Evolutionary conservation across 35 echinoderm and acorn worm genomes (phyloP).

Genomic region (Hemicentrotus pulcherrimus): DNA sequence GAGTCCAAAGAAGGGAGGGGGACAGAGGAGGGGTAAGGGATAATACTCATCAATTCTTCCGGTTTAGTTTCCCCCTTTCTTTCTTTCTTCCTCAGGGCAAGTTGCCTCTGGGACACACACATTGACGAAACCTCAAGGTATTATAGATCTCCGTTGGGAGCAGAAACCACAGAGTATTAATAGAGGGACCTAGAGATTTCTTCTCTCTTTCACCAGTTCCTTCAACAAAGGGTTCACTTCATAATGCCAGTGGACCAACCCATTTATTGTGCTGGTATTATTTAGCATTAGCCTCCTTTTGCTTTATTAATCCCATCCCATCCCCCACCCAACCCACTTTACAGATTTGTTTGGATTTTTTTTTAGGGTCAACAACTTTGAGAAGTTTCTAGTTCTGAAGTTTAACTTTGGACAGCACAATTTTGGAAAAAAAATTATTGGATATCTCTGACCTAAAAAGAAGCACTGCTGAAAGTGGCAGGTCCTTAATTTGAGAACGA

Average conservation of each 20-base stretch:
- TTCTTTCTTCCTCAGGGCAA: background rate
- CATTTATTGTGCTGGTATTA: slow-evolving; percentile 13
- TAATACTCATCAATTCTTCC: background rate
- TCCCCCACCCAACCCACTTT: background rate
- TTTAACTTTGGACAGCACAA: background rate
- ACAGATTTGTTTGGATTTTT: background rate
- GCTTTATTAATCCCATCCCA: background rate
- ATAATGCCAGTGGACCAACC: background rate
- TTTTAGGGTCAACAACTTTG: background rate
- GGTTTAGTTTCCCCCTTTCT: background rate
- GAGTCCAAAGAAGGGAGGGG: background rate
- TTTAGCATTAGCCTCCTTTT: background rate
- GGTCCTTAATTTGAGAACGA: too few species aligned
- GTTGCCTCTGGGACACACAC: slow-evolving; percentile 7
- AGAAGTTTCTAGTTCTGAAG: background rate
- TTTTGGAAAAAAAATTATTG: too few species aligned
- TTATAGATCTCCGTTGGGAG: background rate
- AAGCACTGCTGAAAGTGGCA: too few species aligned
- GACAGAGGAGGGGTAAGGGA: background rate
- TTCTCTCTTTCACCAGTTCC: background rate
- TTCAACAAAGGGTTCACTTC: slow-evolving; percentile 17
- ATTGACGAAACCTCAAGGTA: background rate
- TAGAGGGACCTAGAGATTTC: background rate
- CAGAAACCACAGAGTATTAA: background rate
- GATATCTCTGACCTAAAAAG: too few species aligned